Base-by-base conservation (phyloP, 2,888 invertebrate species). In the Phragmatobia fuliginosa region DNA sequence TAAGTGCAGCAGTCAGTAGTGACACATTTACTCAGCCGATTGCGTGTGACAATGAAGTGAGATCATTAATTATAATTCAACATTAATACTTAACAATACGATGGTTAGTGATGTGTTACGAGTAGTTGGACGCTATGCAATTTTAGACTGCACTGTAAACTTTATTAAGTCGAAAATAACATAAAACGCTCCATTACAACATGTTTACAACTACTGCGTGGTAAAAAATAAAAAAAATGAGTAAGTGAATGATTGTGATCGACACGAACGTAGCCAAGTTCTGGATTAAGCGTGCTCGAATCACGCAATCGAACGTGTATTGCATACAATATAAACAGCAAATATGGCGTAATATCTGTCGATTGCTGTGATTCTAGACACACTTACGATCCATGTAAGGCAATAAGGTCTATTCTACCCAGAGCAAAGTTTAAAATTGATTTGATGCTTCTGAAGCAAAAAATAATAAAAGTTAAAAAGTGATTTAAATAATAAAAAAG, bases 61-160 rank as follows among this genome's bases (percentile, higher is more conserved):
- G 94, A 95, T 95, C 94, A 94, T 91, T 90, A 89, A 90, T 81
- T 81, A 83, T 90, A 92, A 79, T 91, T 93, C 91, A 92, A 91
- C 89, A 93, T 93, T 92, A 94, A 94, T 94, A 93, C 94, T 94
- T 92, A 92, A 91, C 88, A 91, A 91, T 91, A 92, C 86, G 87
- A 91, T 88, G 87, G 75, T 90, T 91, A 90, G 88, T 91, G 85
- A 83, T 86, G 74, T 86, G 73, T 76, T 74, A 69, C 77, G 73
- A 85, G 74, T 71, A 79, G 84, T 78, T 77, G 71, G 62, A 72
- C 70, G 68, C 74, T 71, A 83, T 83, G 83, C 60, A 68, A 83
- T 83, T 82, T 82, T 79, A 74, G 77, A 82, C 78, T 76, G 65
- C 79, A 81, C 74, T 28, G 33, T 58, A 28, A 56, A 59, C 2